Conservation (phyloP, 2,113 vertebrate genomes). For the Pungitius pungitius region DNA sequence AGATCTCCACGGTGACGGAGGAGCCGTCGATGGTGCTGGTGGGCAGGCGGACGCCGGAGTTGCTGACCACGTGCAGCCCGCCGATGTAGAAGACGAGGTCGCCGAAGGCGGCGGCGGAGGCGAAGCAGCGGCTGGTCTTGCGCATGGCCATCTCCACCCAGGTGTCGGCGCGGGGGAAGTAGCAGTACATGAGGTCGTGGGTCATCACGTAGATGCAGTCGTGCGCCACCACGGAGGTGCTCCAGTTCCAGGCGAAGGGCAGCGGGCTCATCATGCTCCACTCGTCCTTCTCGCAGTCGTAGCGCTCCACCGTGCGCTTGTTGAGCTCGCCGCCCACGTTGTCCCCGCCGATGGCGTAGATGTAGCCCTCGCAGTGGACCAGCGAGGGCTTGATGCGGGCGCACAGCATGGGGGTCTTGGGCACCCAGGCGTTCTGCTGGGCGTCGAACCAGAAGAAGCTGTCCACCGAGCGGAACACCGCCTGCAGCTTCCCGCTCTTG, state of each 20-base stretch:
- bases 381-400: conserved; percentile 92
- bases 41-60: conserved; percentile 88
- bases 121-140: conserved; percentile 93
- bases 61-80: conserved; percentile 93
- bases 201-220: conserved; percentile 96
- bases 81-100: conserved; percentile 97
- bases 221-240: conserved; percentile 88
- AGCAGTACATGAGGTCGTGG: conserved; percentile 95
- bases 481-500: conserved; percentile 90
- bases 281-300: conserved; percentile 93
- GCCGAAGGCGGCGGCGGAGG: conserved; percentile 91
- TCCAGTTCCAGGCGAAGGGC: conserved; percentile 96
- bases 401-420: conserved; percentile 94
- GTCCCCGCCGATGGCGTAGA: conserved; percentile 96
- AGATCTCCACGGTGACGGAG: conserved; percentile 93
- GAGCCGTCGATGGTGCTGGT: conserved; percentile 91
- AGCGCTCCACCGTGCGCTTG: conserved; percentile 93
- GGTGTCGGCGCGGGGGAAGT: conserved; percentile 91
- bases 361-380: conserved; percentile 93
- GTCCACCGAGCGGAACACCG: conserved; percentile 91
- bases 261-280: conserved; percentile 94
- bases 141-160: conserved; percentile 98
- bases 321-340: conserved; percentile 91
- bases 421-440: conserved; percentile 96
- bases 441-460: conserved; percentile 98